Base-by-base conservation (phyloP, 2,888 invertebrate genomes). In the Mimas tiliae region DNA sequence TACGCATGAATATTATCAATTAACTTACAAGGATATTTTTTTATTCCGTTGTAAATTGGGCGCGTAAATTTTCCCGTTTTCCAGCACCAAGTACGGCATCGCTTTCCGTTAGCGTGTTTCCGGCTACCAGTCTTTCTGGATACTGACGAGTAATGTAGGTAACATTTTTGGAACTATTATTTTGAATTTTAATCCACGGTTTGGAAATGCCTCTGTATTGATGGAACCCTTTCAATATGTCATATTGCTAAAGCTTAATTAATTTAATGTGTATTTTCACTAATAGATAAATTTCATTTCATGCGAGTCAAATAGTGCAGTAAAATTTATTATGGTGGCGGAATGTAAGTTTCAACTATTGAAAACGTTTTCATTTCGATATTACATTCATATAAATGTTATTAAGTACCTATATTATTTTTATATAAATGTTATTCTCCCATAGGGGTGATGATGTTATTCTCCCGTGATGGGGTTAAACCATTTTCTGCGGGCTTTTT, bases 51-150 rank as follows among this genome's bases (percentile, higher is more conserved):
- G 19, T 7, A 19, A 3, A 14, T 12, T 16, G 6, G 19, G 12
- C 19, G 21, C 12, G 42, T 58, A 58, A 12, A 58, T 58, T 58
- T 58, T 42, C 16, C 42, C 42, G 58, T 58, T 58, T 58, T 58
- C 19, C 11, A 42, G 0, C 16, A 42, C 12, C 12, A 58, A 12
- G 19, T 19, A 19, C 16, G 58, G 58, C 58, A 58, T 58, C 19
- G 45, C 14, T 45, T 45, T 45, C 14, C 45, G 42, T 42, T 38
- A 38, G 38, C 38, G 58, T 58, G 58, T 58, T 19, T 42, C 19
- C 58, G 19, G 6, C 16, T 19, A 12, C 19, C 58, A 19, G 42
- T 7, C 38, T 19, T 6, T 12, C 19, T 19, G 42, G 38, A 19
- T 12, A 58, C 58, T 58, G 58, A 38, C 58, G 55, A 38, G 38